phyloP scores from a whole-genome alignment of 2,113 vertebrate species.

The Parus major region DNA sequence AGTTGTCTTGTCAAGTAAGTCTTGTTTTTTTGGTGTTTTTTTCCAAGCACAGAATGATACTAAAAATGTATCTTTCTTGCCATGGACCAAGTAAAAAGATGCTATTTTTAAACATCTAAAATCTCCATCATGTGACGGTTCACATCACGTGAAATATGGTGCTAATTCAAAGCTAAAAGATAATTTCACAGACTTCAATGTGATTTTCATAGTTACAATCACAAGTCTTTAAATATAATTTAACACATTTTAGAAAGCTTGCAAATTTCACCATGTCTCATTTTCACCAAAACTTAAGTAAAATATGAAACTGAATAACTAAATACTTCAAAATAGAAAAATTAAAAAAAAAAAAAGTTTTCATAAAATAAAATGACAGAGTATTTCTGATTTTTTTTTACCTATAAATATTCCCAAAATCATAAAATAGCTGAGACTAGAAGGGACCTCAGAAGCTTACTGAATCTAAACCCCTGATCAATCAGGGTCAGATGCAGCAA shows the following conservation, averaged over 20 bases:
- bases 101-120: neutral
- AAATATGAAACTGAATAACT: neutral
- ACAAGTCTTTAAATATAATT: conserved; percentile 49
- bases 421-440: neutral
- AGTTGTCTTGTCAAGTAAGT: neutral
- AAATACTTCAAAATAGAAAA: neutral
- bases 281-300: neutral
- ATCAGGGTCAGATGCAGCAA: neutral
- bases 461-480: neutral
- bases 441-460: neutral
- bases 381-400: neutral
- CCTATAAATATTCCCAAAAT: neutral
- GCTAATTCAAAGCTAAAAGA: conserved; percentile 21
- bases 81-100: neutral
- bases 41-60: neutral
- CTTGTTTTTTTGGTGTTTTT: neutral
- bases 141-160: neutral
- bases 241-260: conserved; percentile 39
- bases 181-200: conserved; percentile 22
- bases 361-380: neutral
- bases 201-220: conserved; percentile 15
- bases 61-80: neutral
- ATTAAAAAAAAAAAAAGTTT: neutral
- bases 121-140: neutral
- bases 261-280: neutral